Conservation (phyloP, 1,140 invertebrate genomes). For the Meloidogyne floridensis region DNA sequence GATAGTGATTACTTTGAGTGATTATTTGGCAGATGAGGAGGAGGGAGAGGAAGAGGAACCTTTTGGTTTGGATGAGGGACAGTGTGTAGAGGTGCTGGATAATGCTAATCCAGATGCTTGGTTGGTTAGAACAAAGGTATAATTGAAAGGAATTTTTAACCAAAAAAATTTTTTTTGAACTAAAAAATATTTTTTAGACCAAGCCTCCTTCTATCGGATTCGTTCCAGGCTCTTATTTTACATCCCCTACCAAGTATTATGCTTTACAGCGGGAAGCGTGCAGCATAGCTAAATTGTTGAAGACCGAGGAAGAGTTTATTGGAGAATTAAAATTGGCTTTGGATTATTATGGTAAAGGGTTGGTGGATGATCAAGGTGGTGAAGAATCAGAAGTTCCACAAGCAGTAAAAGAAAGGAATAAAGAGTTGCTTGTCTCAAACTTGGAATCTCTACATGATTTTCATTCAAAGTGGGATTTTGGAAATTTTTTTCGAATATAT, state of each 20-base stretch:
- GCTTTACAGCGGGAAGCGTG: not conserved
- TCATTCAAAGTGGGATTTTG: not conserved
- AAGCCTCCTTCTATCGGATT: not conserved
- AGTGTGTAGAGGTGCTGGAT: not conserved
- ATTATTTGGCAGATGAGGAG: not conserved
- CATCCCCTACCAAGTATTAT: not conserved
- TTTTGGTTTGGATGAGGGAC: not conserved
- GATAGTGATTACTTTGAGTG: not conserved
- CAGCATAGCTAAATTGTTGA: not conserved
- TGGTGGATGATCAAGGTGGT: not conserved
- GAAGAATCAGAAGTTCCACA: not conserved
- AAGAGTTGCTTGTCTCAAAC: not conserved
- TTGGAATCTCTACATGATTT: not conserved
- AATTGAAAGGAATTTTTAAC: too few species aligned
- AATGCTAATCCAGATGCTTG: conserved; percentile 1
- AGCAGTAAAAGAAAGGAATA: not conserved
- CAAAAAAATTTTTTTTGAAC: not conserved
- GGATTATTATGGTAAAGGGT: not conserved
- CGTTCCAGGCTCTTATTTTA: not conserved
- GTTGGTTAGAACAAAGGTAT: not conserved
- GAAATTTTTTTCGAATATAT: too few species aligned
- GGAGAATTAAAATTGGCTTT: not conserved
- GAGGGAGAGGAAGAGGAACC: not conserved
- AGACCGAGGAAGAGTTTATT: not conserved
- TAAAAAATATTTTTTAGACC: not conserved